phyloP scores from a whole-genome alignment of 2,113 vertebrate genomes.

The Malurus cyaneus region DNA sequence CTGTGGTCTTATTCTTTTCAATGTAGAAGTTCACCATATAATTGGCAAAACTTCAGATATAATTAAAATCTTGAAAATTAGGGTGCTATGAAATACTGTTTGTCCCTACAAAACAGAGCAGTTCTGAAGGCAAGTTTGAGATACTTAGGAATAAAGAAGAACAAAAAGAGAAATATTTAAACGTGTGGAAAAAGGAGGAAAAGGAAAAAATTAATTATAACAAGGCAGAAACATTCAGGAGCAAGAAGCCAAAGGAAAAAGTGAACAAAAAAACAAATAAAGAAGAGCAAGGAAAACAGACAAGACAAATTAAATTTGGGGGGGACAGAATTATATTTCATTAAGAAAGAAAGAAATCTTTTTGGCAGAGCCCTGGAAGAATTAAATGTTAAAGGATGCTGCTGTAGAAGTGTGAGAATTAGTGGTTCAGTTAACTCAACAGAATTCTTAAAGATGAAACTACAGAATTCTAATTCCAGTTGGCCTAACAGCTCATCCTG shows the following conservation, averaged over 20 bases:
- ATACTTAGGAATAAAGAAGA: neutral
- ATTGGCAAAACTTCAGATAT: constrained; percentile 46
- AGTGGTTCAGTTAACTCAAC: neutral
- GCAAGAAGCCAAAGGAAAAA: neutral
- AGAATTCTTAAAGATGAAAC: neutral
- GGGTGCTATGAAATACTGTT: constrained; percentile 27
- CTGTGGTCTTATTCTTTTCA: constrained; percentile 25
- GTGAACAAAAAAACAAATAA: neutral
- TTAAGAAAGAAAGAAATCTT: constrained; percentile 7
- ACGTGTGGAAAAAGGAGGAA: neutral
- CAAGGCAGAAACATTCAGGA: neutral
- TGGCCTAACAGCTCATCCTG: neutral
- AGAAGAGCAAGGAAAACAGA: neutral
- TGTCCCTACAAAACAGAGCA: neutral
- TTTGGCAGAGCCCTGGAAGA: neutral
- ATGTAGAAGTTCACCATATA: constrained; percentile 19
- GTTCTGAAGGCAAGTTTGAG: neutral
- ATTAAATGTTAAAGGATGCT: neutral
- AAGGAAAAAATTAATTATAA: neutral
- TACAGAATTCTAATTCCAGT: neutral
- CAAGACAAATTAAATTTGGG: neutral
- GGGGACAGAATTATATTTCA: neutral
- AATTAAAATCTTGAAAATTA: constrained; percentile 62
- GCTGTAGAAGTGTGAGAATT: neutral
- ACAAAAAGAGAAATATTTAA: neutral